Percentiles rank a stretch among this genome's conserved stretches.
These are phyloP conservation scores for Polymixis flavicincta DNA, from an alignment of 2,888 invertebrate species.

Conservation along the genomic window DNA sequence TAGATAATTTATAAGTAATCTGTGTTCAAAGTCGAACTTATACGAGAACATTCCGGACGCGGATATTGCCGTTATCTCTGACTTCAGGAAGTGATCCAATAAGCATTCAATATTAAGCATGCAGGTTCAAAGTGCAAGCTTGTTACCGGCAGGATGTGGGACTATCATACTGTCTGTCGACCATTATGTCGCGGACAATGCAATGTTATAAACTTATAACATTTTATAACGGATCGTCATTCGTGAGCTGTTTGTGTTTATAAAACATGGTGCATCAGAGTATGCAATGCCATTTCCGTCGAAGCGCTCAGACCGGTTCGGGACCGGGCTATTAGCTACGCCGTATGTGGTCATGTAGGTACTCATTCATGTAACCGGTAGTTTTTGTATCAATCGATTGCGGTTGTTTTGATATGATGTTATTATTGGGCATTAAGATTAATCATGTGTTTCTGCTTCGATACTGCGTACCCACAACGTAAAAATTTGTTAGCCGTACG, in stretches of 20 bases:
- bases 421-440: neutral
- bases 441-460: neutral
- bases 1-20: constrained; percentile 21
- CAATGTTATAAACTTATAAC: constrained; percentile 33
- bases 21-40: constrained; percentile 39
- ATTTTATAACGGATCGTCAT: constrained; percentile 36
- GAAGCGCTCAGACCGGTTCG: constrained; percentile 43
- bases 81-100: constrained; percentile 40
- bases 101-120: neutral
- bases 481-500: neutral
- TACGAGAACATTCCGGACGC: constrained; percentile 33
- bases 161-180: constrained; percentile 14
- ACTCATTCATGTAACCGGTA: constrained; percentile 22
- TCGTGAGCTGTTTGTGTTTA: constrained; percentile 38
- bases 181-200: constrained; percentile 40
- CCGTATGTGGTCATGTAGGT: constrained; percentile 39
- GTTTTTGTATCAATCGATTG: constrained; percentile 27
- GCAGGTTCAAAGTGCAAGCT: constrained; percentile 43
- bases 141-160: constrained; percentile 48
- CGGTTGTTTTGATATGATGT: constrained; percentile 5
- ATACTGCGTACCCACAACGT: neutral
- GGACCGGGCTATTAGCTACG: constrained; percentile 17
- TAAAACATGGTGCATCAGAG: constrained; percentile 40
- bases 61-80: constrained; percentile 40
- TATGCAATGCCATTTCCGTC: constrained; percentile 42